These are phyloP conservation scores for Odontothrips loti DNA, from an alignment of 2,888 invertebrate genomes.

Conservation along the genomic window DNA sequence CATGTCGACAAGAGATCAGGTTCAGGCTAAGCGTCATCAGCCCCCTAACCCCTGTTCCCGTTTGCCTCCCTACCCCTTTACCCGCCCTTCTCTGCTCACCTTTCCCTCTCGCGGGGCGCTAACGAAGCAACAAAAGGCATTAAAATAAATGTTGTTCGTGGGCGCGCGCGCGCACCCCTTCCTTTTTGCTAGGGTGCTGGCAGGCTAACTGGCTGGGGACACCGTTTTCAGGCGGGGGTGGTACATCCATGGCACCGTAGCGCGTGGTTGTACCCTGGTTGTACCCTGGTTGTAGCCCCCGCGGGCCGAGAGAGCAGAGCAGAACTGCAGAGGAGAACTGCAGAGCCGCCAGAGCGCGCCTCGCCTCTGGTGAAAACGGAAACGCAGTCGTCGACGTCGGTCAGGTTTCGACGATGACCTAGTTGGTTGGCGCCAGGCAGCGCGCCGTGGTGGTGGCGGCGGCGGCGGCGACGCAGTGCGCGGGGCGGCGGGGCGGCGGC, in stretches of 20 bases:
- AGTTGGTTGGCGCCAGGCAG: constrained; percentile 7
- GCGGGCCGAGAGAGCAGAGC: neutral
- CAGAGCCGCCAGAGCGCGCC: neutral
- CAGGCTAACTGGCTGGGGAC: too few relatives aligned
- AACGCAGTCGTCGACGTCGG: neutral
- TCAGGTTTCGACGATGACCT: constrained; percentile 5
- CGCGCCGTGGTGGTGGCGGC: neutral
- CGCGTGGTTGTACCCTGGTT: too few relatives aligned
- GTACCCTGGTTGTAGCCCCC: neutral
- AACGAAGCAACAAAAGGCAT: neutral
- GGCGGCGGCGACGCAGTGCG: neutral
- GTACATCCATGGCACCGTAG: too few relatives aligned
- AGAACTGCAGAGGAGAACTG: too few relatives aligned
- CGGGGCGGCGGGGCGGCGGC: neutral
- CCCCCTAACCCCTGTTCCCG: neutral
- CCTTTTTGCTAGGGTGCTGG: too few relatives aligned
- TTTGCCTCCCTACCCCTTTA: neutral
- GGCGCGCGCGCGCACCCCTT: neutral
- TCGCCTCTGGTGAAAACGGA: neutral
- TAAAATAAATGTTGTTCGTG: neutral
- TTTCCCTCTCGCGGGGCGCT: too few relatives aligned
- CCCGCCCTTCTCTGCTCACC: too few relatives aligned
- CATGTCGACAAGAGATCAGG: constrained; percentile 6
- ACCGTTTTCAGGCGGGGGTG: neutral
- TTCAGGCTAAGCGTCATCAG: neutral